These are phyloP conservation scores for Ursus arctos DNA, from an alignment of 2,113 vertebrate genomes.

Conservation along the genomic window DNA sequence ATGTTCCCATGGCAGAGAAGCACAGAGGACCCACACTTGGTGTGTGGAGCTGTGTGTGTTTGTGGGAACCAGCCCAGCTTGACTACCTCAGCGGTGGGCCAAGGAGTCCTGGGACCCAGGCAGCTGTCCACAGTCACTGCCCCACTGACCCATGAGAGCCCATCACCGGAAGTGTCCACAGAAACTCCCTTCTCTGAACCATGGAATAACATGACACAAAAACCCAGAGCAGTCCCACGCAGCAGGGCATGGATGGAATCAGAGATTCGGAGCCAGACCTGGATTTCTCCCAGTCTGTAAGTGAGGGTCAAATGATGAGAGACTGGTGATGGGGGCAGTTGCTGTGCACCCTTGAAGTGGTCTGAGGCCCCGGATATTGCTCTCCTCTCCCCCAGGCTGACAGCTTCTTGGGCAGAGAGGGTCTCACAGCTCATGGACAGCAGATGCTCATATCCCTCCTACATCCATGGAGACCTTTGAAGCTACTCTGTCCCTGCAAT, in stretches of 20 bases:
- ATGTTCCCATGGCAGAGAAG: rapidly evolving
- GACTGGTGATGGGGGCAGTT: rapidly evolving
- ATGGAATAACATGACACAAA: rapidly evolving
- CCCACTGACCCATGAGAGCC: rapidly evolving
- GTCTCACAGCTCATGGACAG: no score
- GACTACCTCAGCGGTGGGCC: rapidly evolving
- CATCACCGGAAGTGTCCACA: rapidly evolving
- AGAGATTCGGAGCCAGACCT: neutral
- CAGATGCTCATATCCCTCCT: neutral
- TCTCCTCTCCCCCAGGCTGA: neutral
- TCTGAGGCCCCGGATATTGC: rapidly evolving
- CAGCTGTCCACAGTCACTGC: rapidly evolving
- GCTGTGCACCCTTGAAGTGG: neutral
- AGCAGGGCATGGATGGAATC: rapidly evolving
- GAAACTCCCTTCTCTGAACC: neutral
- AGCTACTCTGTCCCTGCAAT: neutral
- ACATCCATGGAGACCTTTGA: rapidly evolving
- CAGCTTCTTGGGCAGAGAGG: rapidly evolving
- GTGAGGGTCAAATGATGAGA: rapidly evolving
- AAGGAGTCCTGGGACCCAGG: rapidly evolving
- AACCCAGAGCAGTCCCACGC: rapidly evolving
- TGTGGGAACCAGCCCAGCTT: rapidly evolving
- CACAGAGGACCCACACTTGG: rapidly evolving
- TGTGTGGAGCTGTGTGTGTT: neutral
- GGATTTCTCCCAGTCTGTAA: rapidly evolving